Base-by-base conservation (phyloP, 2,797 vertebrate genomes). In the Tragopan temminckii region DNA sequence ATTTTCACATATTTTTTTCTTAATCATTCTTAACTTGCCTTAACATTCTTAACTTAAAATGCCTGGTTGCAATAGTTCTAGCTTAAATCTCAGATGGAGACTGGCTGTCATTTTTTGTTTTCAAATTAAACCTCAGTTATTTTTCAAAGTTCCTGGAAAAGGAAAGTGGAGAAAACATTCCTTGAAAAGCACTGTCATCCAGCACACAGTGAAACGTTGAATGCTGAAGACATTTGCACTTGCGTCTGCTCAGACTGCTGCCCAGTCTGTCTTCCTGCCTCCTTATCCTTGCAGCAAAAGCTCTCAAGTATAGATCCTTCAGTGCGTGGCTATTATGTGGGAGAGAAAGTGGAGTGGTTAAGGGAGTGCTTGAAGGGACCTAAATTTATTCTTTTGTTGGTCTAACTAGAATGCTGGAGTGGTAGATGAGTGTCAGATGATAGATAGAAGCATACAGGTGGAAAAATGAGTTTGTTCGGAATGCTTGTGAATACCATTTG, bases 371-470 rank as follows among this genome's bases (percentile, higher is more conserved):
- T 59, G 42, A 86, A 90, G 70, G 6, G 38, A 69, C 55, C 24
- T 76, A 70, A 45, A 76, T 89, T 81, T 76, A 63, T 88, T 89
- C 38, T 67, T 92, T 89, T 86, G 20, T 66, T 86, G 48, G 35
- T 76, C n/a, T 72, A 55, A 84, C 25, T 42, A 43, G 70, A 88
- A 78, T 50, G 45, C 58, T 80, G 25, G 29, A 64, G 53, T 17
- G 14, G 52, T 70, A 72, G 59, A 45, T 57, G 75, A 86, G 75
- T 55, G 67, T 72, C 63, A 84, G 61, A 75, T 77, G 59, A 13
- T 62, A 86, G 50, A 12, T 2, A 3, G 63, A 80, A 68, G 55
- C 58, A 57, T 35, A 77, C 67, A 84, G 70, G 67, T 91, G 67
- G 85, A 72, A 92, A 87, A 91, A 7, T 9, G 31, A n/a, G 2